Evolutionary conservation across 2,888 invertebrate genomes (phyloP).

Genomic region (Drosophila helvetica): DNA sequence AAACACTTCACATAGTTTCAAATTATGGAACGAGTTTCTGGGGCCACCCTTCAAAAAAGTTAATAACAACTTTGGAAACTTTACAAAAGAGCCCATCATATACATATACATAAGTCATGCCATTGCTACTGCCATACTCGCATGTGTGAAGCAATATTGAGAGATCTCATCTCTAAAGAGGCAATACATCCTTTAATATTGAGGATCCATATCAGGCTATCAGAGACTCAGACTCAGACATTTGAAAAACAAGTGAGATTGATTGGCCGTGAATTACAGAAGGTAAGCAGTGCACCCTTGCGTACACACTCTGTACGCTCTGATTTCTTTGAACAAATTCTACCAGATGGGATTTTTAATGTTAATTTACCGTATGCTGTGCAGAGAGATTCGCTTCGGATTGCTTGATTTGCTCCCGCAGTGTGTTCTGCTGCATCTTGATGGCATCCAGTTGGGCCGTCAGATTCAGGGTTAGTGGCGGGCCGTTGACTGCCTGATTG

Average conservation of each 20-base stretch:
- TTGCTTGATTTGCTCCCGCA: slow-evolving; percentile 96
- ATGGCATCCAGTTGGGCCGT: slow-evolving; percentile 86
- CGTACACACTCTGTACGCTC: slow-evolving; percentile 24
- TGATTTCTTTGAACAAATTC: slow-evolving; percentile 27
- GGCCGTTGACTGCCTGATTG: slow-evolving; percentile 58
- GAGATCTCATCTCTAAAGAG: neutral
- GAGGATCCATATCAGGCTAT: neutral
- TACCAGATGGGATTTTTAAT: slow-evolving; percentile 35
- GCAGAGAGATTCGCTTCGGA: slow-evolving; percentile 98
- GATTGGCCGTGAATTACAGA: neutral
- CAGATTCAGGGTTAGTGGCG: slow-evolving; percentile 71
- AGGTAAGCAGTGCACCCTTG: neutral
- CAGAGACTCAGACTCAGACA: neutral
- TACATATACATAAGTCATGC: neutral
- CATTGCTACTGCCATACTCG: neutral
- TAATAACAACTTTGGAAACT: neutral
- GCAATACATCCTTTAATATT: neutral
- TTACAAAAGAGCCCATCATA: neutral
- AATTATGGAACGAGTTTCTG: neutral
- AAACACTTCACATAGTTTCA: neutral
- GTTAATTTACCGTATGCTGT: slow-evolving; percentile 91
- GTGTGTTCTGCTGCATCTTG: slow-evolving; percentile 90
- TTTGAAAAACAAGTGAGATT: neutral
- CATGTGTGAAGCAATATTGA: neutral
- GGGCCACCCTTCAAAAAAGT: neutral